phyloP scores from a whole-genome alignment of 2,113 vertebrate genomes.

The Alethe castanea region DNA sequence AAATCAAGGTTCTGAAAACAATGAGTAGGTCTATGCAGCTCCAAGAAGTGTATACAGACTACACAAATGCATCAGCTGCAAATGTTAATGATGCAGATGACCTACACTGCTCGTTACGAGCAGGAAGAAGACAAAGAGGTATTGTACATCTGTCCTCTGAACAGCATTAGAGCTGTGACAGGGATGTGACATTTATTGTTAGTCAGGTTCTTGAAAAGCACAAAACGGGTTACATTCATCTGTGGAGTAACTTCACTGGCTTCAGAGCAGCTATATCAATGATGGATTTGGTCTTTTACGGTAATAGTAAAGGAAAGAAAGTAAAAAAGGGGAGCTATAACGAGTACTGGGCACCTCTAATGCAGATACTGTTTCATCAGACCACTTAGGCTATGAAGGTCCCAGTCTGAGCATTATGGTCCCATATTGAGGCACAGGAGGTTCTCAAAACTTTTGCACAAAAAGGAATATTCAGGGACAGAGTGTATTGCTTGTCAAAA shows the following conservation, averaged over 20 bases:
- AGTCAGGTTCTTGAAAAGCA: constrained; percentile 13
- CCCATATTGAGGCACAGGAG: neutral
- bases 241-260: neutral
- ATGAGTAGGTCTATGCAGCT: constrained; percentile 56
- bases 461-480: neutral
- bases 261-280: neutral
- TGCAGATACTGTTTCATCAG: neutral
- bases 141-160: constrained; percentile 34
- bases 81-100: constrained; percentile 68
- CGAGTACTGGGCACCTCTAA: neutral
- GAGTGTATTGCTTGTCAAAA: neutral
- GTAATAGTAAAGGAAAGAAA: neutral
- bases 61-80: constrained; percentile 46
- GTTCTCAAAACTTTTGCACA: neutral
- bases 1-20: constrained; percentile 77
- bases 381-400: neutral
- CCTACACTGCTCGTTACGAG: constrained; percentile 61
- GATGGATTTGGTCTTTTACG: neutral
- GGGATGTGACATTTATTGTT: constrained; percentile 34
- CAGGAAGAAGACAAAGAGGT: constrained; percentile 68
- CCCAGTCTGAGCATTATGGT: neutral
- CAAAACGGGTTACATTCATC: constrained; percentile 8
- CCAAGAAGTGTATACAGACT: constrained; percentile 31
- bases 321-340: neutral
- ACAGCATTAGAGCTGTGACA: neutral